Percentiles rank a stretch among this genome's conserved stretches.
phyloP scores from a whole-genome alignment of 1,140 invertebrate genomes.

The Drosophila eugracilis region DNA sequence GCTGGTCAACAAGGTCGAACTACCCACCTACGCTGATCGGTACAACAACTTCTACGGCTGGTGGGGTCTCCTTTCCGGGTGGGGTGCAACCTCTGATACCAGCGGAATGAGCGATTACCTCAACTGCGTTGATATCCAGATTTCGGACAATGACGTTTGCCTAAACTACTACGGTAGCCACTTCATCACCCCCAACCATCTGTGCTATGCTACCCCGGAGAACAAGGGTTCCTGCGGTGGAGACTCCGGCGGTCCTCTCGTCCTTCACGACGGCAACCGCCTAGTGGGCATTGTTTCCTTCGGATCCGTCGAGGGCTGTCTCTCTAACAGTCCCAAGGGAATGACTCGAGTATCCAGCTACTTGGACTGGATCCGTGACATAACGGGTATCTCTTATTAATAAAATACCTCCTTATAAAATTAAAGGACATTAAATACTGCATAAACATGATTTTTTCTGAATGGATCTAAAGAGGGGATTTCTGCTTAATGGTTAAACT shows the following conservation, averaged over 20 bases:
- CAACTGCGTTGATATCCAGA: constrained; percentile 44
- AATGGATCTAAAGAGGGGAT: too few relatives aligned
- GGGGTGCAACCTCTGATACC: constrained; percentile 38
- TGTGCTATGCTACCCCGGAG: constrained; percentile 52
- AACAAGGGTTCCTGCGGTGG: constrained; percentile 76
- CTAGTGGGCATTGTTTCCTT: constrained; percentile 85
- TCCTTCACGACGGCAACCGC: constrained; percentile 77
- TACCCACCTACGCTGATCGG: constrained; percentile 41
- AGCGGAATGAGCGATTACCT: constrained; percentile 17
- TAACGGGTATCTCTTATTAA: constrained; percentile 51
- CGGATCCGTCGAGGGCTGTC: constrained; percentile 40
- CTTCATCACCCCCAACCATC: constrained; percentile 38
- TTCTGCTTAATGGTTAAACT: too few relatives aligned
- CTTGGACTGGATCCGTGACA: constrained; percentile 85
- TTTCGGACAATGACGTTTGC: constrained; percentile 34
- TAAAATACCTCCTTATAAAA: neutral
- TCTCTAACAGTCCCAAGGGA: constrained; percentile 84
- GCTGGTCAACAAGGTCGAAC: constrained; percentile 48
- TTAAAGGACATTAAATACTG: neutral
- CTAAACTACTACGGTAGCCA: constrained; percentile 24
- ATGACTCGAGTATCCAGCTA: constrained; percentile 86
- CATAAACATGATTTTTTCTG: too few relatives aligned
- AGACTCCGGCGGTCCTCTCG: constrained; percentile 86
- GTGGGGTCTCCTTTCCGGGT: constrained; percentile 50
- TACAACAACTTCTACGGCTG: constrained; percentile 37